Base-by-base conservation (phyloP, 2,888 invertebrate genomes). In the Scrobipalpa costella region DNA sequence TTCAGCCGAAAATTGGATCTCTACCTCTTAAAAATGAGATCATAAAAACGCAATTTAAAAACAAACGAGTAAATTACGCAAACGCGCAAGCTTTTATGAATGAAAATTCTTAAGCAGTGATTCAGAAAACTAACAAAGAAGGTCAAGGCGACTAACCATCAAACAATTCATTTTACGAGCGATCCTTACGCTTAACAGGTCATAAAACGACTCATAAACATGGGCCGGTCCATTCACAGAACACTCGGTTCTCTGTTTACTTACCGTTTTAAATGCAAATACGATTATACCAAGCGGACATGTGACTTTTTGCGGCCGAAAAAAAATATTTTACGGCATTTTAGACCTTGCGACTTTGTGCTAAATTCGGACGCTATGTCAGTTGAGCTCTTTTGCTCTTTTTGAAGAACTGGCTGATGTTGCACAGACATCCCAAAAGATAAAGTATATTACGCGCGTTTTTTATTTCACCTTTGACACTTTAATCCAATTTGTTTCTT, bases 401-500 rank as follows among this genome's bases (percentile, higher is more conserved):
- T 63, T 63, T 63, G 64, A 58, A 67, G 63, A 72, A 70, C 74
- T 69, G 66, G 70, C 69, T 87, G 88, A 90, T 78, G 81, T 75
- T 84, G 75, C 75, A 77, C 90, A 90, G 88, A 86, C 84, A 79
- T 81, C 73, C 81, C 79, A 71, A 72, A 80, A 83, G 78, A 85
- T 83, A 82, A 83, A 85, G 79, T 83, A 84, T 84, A 82, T 77
- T 74, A 62, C 63, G 69, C 81, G 75, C 77, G 73, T 88, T 90
- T 90, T 90, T 90, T 90, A 89, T 90, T 87, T 88, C 85, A 90
- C 88, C 90, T 91, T 90, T 91, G 90, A 90, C 90, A 90, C 81
- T 90, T 89, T 90, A 90, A 91, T 91, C 90, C 87, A 90, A 90
- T 91, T 91, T 90, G 88, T 88, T 90, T 87, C 84, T 86, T 85